Evolutionary conservation across 2,888 invertebrate species (phyloP), one percentile per base, ranked within the genome.

Genomic region (Cremastinae sp.): DNA sequence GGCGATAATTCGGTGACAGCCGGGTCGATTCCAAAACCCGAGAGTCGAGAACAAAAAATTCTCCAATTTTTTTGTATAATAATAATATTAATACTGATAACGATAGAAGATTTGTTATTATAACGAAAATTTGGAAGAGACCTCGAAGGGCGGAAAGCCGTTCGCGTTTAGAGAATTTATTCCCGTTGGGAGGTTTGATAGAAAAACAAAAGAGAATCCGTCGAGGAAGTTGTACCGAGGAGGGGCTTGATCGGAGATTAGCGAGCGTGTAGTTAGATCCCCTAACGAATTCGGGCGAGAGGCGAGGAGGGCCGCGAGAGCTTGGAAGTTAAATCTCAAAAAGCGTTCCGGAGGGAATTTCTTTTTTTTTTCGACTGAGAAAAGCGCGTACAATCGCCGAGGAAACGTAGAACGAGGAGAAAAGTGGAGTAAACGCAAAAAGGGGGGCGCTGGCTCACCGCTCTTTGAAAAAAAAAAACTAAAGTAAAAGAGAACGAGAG

Each of bases 361-460:
- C 28, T 2, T 28, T 5, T 28, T 5, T 28, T 28, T 28, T 28
- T 28, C 28, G 28, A 28, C 28, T 5, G 28, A 37, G 39, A 39
- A 20, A 39, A 62, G 56, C 35, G 45, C 65, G 35, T 65, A 51
- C 65, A 64, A 70, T 70, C 59, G 65, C 45, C 59, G 18, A 18
- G 4, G 39, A 35, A 55, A n/a, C n/a, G 47, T 10, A 39, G 41
- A 55, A n/a, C n/a, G 47, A 56, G 43, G 37, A 56, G 12, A 41
- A 28, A 55, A 22, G 45, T 41, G n/a, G 51, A 45, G 22, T 22
- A 18, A 41, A 20, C 51, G 18, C 62, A 68, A 69, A 14, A 73
- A 69, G 58, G 81, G 79, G 84, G 82, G 83, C 84, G 83, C 84
- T 86, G 85, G 85, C 83, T 86, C 84, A 86, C 80, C 84, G 83